Percentiles rank a stretch among this genome's conserved stretches.
Evolutionary conservation across 2,888 invertebrate species (phyloP).

Genomic region (Leucophenga montana): DNA sequence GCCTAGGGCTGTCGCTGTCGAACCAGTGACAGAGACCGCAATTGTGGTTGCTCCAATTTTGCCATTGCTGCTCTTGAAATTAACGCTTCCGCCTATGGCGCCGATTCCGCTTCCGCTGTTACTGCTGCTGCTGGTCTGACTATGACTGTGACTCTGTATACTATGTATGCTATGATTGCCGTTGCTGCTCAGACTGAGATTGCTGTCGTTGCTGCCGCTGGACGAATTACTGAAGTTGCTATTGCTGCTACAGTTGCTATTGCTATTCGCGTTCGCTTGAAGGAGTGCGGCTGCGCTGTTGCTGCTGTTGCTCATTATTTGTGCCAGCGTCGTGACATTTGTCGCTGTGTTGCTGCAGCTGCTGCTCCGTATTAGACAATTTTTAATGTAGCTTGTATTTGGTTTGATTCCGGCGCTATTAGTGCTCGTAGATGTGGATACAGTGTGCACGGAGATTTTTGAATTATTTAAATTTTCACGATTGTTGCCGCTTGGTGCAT

Average conservation of each 20-base stretch:
- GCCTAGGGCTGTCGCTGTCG: not conserved
- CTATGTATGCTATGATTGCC: conserved; percentile 51
- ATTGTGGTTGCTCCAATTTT: not conserved
- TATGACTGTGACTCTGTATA: conserved; percentile 19
- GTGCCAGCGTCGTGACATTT: conserved; percentile 67
- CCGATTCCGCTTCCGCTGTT: conserved; percentile 38
- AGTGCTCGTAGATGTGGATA: conserved; percentile 21
- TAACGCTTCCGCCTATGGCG: conserved; percentile 42
- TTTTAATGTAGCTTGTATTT: conserved; percentile 65
- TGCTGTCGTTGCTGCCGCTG: conserved; percentile 62
- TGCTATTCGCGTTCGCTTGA: conserved; percentile 52
- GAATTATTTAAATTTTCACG: not conserved
- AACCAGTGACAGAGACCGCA: conserved; percentile 26
- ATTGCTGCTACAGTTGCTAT: conserved; percentile 58
- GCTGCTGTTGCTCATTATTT: conserved; percentile 70
- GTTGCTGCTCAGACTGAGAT: conserved; percentile 55
- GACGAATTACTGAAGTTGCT: conserved; percentile 58
- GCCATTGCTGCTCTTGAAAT: conserved; percentile 52
- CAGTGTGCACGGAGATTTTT: conserved; percentile 29
- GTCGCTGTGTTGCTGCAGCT: conserved; percentile 69
- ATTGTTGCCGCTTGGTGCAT: conserved; percentile 25
- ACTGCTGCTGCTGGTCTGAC: conserved; percentile 56
- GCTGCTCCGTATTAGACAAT: conserved; percentile 68
- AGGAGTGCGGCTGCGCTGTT: conserved; percentile 61
- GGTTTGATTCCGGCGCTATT: conserved; percentile 46